Percentiles rank a stretch among this genome's conserved stretches.
These are phyloP conservation scores for Pseudomyrmex concolor DNA, from an alignment of 1,140 invertebrate species.

Conservation along the genomic window DNA sequence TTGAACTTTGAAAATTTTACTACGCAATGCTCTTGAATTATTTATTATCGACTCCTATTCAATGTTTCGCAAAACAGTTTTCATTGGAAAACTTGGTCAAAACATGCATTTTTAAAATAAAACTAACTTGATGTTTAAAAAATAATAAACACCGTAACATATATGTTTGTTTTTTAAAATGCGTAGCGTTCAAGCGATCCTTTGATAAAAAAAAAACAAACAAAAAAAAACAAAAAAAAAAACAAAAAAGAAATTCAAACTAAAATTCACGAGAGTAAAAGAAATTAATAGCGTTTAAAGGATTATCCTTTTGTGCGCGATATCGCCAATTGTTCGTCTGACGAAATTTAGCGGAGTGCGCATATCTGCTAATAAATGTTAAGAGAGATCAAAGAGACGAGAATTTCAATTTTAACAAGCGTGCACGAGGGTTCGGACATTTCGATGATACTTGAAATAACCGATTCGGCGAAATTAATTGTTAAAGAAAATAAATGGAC, in stretches of 20 bases:
- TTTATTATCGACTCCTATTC: no score
- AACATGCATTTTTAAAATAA: no score
- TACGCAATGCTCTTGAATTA: no score
- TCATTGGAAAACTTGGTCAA: no score
- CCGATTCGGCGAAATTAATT: slow-evolving; percentile 25
- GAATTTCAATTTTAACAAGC: slow-evolving; percentile 5
- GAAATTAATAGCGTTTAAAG: slow-evolving; percentile 20
- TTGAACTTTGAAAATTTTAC: no score
- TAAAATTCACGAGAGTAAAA: neutral
- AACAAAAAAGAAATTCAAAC: neutral
- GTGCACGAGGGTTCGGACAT: neutral
- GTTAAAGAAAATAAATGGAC: no score
- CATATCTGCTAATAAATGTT: slow-evolving; percentile 24
- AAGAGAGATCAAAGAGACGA: slow-evolving; percentile 40
- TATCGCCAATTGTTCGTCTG: slow-evolving; percentile 9
- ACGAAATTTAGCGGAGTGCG: slow-evolving; percentile 31
- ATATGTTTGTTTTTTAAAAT: neutral
- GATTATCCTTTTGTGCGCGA: slow-evolving; percentile 12
- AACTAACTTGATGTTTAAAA: neutral
- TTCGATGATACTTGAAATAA: slow-evolving; percentile 17
- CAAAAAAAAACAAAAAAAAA: no score
- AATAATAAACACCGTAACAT: neutral
- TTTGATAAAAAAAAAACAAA: neutral
- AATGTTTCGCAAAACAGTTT: no score
- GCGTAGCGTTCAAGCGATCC: neutral